Evolutionary conservation across 53 echinoderm and acorn worm genomes (phyloP), one percentile per base, ranked within the genome.

Genomic region (Pentamera pediparva): DNA sequence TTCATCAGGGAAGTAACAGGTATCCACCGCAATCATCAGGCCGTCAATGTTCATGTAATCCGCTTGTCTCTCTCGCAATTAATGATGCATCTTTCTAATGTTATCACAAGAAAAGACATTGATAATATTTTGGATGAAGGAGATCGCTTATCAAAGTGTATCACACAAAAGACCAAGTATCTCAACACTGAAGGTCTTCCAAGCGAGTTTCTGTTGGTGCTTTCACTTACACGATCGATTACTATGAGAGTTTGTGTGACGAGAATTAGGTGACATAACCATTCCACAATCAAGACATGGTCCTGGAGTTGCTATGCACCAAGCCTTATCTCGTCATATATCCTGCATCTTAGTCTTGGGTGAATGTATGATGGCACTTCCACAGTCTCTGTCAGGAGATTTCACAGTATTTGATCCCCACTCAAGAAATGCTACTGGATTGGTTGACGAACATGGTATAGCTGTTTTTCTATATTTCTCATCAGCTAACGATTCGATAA

Each of bases 401-500:
- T n/a, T n/a, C n/a, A n/a, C n/a, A n/a, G n/a, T n/a, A n/a, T n/a
- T n/a, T n/a, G n/a, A n/a, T n/a, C n/a, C n/a, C n/a, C n/a, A n/a
- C n/a, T n/a, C n/a, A n/a, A 62, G 62, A 62, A 35, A 53, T 73
- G 9, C 32, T 73, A 10, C 35, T 27, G 74, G 74, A 30, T 52
- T 52, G 32, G 54, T 25, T 13, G 36, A 54, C 34, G 32, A 53
- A n/a, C 32, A 53, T 52, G 51, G 52, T 54, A 52, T 56, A 28
- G 29, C 51, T 73, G 51, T 73, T 15, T 53, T 73, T 18, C 22
- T 73, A 33, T 49, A 73, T 50, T 73, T 35, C 6, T 53, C 35
- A 21, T 52, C 54, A 13, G 37, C 37, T n/a, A 17, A 62, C 17
- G 4, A 32, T 15, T 4, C 37, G 20, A 62, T 62, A 62, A n/a